These are phyloP conservation scores for Noctuana brunneofusca DNA, from an alignment of 2,888 invertebrate species.

Conservation along the genomic window DNA sequence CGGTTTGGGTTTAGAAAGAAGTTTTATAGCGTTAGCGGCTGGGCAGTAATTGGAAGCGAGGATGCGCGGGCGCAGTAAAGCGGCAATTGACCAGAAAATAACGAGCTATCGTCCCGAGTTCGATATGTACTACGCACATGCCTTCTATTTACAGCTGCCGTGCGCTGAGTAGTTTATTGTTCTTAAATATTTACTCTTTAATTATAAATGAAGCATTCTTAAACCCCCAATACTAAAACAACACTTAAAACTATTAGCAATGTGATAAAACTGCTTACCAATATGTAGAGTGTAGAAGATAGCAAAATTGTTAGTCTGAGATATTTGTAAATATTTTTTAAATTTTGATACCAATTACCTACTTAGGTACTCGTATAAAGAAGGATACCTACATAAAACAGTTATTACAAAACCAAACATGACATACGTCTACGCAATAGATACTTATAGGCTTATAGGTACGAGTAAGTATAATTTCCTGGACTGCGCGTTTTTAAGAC, in stretches of 20 bases:
- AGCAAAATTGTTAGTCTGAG: too few relatives aligned
- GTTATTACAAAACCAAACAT: too few relatives aligned
- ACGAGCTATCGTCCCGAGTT: slow-evolving; percentile 69
- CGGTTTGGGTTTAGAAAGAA: slow-evolving; percentile 32
- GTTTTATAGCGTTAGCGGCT: slow-evolving; percentile 80
- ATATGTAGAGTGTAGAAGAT: slow-evolving; percentile 7
- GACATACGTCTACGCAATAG: too few relatives aligned
- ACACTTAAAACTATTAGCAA: slow-evolving; percentile 27
- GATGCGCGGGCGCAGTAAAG: slow-evolving; percentile 81
- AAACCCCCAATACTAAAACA: slow-evolving; percentile 16
- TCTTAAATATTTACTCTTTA: slow-evolving; percentile 52
- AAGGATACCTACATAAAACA: too few relatives aligned
- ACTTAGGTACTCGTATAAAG: too few relatives aligned
- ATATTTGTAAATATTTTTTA: too few relatives aligned
- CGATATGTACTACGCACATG: slow-evolving; percentile 61
- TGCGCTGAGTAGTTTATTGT: slow-evolving; percentile 60
- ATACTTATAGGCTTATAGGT: too few relatives aligned
- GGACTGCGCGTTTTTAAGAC: too few relatives aligned
- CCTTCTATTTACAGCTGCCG: slow-evolving; percentile 72
- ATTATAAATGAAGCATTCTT: slow-evolving; percentile 24
- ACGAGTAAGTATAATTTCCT: too few relatives aligned
- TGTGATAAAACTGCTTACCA: slow-evolving; percentile 14
- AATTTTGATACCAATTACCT: too few relatives aligned
- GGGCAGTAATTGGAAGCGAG: slow-evolving; percentile 80
- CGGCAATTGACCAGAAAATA: slow-evolving; percentile 83